These are phyloP conservation scores for Malurus cyaneus DNA, from an alignment of 2,113 vertebrate species.

Conservation along the genomic window DNA sequence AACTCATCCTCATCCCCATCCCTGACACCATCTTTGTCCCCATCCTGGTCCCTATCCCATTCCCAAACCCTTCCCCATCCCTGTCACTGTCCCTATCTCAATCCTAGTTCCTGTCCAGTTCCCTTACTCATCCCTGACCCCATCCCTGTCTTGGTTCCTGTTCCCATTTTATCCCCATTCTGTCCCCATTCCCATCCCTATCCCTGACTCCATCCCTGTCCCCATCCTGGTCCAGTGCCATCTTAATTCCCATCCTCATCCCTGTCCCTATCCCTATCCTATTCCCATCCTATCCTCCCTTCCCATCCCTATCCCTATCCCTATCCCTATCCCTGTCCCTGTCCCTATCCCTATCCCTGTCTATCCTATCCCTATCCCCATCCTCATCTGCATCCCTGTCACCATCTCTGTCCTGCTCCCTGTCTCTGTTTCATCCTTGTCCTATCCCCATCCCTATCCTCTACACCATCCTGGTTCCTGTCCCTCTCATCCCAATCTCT, in stretches of 20 bases:
- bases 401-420: not conserved
- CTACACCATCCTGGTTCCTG: not conserved
- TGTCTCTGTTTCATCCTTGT: too few species aligned
- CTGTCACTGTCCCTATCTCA: not conserved
- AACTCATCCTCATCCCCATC: not conserved
- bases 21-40: not conserved
- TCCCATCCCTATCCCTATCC: not conserved
- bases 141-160: not conserved
- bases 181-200: not conserved
- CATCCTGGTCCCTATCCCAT: not conserved
- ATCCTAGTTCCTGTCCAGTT: not conserved
- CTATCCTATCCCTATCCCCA: too few species aligned
- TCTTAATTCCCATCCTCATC: not conserved
- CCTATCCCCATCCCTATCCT: not conserved
- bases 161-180: not conserved
- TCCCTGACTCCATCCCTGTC: not conserved
- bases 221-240: not conserved
- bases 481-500: not conserved
- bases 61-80: not conserved
- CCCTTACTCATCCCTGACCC: not conserved
- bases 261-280: not conserved
- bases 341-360: too few species aligned
- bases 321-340: too few species aligned
- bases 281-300: too few species aligned
- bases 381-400: not conserved